A percentile compares a stretch with the other conserved stretches of the same genome.
phyloP scores from a whole-genome alignment of 2,113 vertebrate genomes.

The Cryptomyrus ogoouensis region DNA sequence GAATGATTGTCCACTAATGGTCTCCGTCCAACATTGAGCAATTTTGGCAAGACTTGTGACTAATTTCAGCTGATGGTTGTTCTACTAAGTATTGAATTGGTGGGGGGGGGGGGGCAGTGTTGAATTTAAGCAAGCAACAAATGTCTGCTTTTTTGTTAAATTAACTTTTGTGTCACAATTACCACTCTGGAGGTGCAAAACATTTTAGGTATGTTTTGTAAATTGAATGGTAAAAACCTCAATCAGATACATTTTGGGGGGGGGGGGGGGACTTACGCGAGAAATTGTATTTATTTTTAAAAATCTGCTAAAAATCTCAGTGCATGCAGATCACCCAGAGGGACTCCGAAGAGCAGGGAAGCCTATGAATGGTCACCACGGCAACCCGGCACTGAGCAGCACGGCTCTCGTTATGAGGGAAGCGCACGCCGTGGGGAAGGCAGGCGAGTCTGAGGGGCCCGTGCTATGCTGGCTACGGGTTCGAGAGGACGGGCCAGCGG shows the following conservation, averaged over 20 bases:
- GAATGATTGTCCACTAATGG: not conserved
- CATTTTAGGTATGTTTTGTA: not conserved
- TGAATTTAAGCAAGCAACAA: not conserved
- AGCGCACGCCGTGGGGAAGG: conserved; percentile 90
- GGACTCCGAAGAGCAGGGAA: conserved; percentile 75
- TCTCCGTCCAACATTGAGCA: not conserved
- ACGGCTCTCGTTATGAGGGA: conserved; percentile 73
- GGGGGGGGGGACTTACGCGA: not conserved
- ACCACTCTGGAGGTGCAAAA: not conserved
- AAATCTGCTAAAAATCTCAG: conserved; percentile 77
- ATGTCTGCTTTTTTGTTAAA: not conserved
- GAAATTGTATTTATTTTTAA: not conserved
- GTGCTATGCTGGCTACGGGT: conserved; percentile 60
- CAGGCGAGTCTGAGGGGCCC: conserved; percentile 77
- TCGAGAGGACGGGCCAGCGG: conserved; percentile 78
- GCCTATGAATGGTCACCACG: conserved; percentile 59
- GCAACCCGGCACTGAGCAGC: conserved; percentile 68
- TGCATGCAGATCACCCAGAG: conserved; percentile 79
- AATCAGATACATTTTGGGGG: not conserved
- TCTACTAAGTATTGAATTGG: not conserved
- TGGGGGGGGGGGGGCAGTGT: not conserved
- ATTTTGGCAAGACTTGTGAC: not conserved
- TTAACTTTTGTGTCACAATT: not conserved
- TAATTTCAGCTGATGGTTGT: not conserved
- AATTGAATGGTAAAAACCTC: not conserved